These are phyloP conservation scores for Pseudomyrmex dendroicus DNA, from an alignment of 1,140 invertebrate species.

Conservation along the genomic window DNA sequence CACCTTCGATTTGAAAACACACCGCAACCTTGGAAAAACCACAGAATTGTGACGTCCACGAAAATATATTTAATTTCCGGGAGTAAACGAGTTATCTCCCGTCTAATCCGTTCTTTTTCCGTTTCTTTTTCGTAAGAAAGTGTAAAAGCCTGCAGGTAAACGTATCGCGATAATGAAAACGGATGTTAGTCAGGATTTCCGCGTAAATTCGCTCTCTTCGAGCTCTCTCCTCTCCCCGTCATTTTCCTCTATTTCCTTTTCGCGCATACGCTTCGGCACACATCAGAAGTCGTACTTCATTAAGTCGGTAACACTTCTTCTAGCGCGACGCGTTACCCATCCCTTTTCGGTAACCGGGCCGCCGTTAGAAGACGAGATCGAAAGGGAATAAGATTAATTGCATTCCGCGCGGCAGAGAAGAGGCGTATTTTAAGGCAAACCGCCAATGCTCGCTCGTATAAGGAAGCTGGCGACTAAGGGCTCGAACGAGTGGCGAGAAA, in stretches of 20 bases:
- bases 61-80: neutral
- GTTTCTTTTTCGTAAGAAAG: conserved; percentile 62
- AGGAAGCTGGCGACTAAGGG: conserved; percentile 50
- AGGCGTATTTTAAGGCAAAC: conserved; percentile 84
- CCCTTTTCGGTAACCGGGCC: conserved; percentile 57
- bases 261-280: conserved; percentile 71
- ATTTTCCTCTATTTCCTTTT: neutral
- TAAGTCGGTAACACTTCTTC: conserved; percentile 84
- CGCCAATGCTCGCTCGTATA: conserved; percentile 71
- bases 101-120: conserved; percentile 76
- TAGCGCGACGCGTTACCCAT: conserved; percentile 67
- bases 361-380: conserved; percentile 66
- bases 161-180: conserved; percentile 79
- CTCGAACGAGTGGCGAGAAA: conserved; percentile 49
- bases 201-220: conserved; percentile 65
- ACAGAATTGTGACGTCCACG: neutral
- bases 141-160: conserved; percentile 63
- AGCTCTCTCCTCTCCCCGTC: conserved; percentile 39
- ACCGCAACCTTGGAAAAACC: neutral
- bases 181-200: conserved; percentile 79
- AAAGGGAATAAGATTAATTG: conserved; percentile 84
- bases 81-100: conserved; percentile 68
- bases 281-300: conserved; percentile 85
- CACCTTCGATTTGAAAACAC: neutral
- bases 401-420: conserved; percentile 81